These are phyloP conservation scores for Ophthalmolycus amberensis DNA, from an alignment of 2,113 vertebrate genomes.

Conservation along the genomic window DNA sequence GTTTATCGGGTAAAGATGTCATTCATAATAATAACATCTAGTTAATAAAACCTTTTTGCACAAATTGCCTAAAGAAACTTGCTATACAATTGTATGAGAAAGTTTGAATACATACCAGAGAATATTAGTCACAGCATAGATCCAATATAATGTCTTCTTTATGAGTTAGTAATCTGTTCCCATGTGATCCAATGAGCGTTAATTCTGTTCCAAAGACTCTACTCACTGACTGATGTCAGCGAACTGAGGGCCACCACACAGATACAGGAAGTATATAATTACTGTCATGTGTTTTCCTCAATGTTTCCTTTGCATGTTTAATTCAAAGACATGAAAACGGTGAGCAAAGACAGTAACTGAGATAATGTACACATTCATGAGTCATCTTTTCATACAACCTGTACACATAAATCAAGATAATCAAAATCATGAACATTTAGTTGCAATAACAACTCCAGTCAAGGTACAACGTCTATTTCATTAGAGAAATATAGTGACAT, in stretches of 20 bases:
- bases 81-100: background rate
- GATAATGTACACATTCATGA: background rate
- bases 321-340: background rate
- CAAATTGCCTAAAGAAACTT: background rate
- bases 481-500: background rate
- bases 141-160: background rate
- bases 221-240: constrained; percentile 1
- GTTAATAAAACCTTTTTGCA: background rate
- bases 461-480: background rate
- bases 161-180: background rate
- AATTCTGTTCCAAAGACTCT: constrained; percentile 3
- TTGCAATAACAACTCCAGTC: constrained; percentile 1
- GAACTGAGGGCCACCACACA: constrained; percentile 6
- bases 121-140: constrained; percentile 75
- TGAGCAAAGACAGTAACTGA: background rate
- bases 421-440: background rate
- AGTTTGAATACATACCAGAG: constrained; percentile 64
- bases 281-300: background rate
- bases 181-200: constrained; percentile 11
- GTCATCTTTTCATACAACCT: background rate
- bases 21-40: background rate
- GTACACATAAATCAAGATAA: background rate
- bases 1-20: background rate
- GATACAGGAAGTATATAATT: constrained; percentile 3
- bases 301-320: background rate